phyloP scores from a whole-genome alignment of 2,113 vertebrate genomes.

The Malurus alboscapulatus region DNA sequence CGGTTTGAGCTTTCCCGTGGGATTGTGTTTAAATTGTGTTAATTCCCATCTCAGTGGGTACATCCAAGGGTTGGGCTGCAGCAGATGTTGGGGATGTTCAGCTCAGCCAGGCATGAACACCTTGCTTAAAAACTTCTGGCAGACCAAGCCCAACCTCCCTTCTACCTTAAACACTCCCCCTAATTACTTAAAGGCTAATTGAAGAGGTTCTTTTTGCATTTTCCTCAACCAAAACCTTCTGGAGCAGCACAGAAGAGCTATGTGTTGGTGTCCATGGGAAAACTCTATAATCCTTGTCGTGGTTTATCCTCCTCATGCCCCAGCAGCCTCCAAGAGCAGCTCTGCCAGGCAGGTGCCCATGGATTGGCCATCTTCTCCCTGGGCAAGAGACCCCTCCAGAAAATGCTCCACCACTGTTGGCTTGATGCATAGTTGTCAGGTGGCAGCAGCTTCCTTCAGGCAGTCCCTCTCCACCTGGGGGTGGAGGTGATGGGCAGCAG shows the following conservation, averaged over 20 bases:
- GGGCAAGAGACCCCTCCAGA: not conserved
- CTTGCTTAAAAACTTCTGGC: not conserved
- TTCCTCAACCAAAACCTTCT: not conserved
- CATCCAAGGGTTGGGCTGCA: not conserved
- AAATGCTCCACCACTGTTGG: not conserved
- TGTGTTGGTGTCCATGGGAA: accelerated
- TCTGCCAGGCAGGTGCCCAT: not conserved
- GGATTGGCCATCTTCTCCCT: not conserved
- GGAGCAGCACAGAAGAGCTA: not conserved
- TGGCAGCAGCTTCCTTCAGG: not conserved
- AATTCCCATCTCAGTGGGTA: not conserved
- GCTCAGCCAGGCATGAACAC: not conserved
- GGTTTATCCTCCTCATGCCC: not conserved
- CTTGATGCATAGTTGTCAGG: not conserved
- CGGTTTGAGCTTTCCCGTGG: not conserved
- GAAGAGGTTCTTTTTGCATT: not conserved
- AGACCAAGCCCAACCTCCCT: not conserved
- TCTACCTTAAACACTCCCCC: not conserved
- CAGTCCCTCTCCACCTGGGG: not conserved
- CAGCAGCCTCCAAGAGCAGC: not conserved
- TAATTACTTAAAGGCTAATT: not conserved
- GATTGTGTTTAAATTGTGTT: not conserved
- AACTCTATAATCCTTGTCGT: accelerated
- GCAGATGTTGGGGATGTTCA: not conserved
- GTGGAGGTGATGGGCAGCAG: not conserved